Evolutionary conservation across 1,140 invertebrate genomes (phyloP), one percentile per base, ranked within the genome.

Genomic region (Pseudomyrmex cubaensis): DNA sequence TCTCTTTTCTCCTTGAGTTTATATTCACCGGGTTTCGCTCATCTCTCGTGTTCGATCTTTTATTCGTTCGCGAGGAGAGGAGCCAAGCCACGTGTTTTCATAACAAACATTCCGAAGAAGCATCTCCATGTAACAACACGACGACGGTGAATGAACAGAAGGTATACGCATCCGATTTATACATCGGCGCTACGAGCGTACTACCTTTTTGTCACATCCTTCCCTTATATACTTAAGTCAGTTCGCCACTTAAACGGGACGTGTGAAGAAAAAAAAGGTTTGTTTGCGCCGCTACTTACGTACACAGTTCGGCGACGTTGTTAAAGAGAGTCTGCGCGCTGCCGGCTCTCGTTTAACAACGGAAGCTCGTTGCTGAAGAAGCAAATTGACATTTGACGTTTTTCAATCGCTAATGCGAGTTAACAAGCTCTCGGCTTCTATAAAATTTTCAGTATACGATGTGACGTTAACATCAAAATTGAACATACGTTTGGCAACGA

Each of bases 81-180:
- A 25, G 25, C 52, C 69, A 13, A 20, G 67, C 54, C 66, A 74
- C 66, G 76, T 88, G 86, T 88, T 90, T 90, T 90, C 87, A 83
- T 67, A 89, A 85, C 72, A 87, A 90, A 90, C 89, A 90, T 90
- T 78, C 80, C 83, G 76, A 88, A 87, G 83, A 87, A 88, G 83
- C 87, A 77, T 85, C 86, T 85, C 48, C 86, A 63, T 88, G 87
- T 87, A 85, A 80, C 76, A 80, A 80, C 66, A 72, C 8, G 66
- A 72, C 8, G 66, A 72, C 52, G 54, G 54, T 72, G 76, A 80
- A 80, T 61, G 35, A 35, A 80, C 76, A 80, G 70, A 80, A 80
- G 44, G 22, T 59, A 0, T 52, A 50, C 66, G 76, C 75, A 20
- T 78, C 64, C 64, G 66, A 80, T 80, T 80, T 80, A 22, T 72